A percentile compares a stretch with the other conserved stretches of the same genome.
These are phyloP conservation scores for Myanophis thanlyinensis DNA, from an alignment of 2,113 vertebrate species.

Conservation along the genomic window DNA sequence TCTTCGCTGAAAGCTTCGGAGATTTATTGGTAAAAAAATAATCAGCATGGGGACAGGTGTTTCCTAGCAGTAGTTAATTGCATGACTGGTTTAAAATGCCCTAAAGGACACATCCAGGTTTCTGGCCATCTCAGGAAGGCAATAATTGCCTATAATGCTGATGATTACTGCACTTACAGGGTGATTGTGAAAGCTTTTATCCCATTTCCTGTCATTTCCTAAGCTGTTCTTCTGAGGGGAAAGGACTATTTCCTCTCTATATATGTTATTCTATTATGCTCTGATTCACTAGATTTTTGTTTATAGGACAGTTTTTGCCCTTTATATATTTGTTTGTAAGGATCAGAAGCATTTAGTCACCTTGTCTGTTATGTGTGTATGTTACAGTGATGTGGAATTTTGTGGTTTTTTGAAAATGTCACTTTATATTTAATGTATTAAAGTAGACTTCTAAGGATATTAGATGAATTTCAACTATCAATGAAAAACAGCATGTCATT, in stretches of 20 bases:
- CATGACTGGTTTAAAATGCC: constrained; percentile 20
- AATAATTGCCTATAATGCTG: constrained; percentile 10
- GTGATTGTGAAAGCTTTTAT: constrained; percentile 6
- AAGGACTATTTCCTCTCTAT: not conserved
- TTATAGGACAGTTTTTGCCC: not conserved
- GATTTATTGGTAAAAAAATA: not conserved
- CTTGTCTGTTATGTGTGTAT: not conserved
- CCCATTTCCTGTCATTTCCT: too few relatives aligned
- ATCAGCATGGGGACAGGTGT: not conserved
- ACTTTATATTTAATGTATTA: not conserved
- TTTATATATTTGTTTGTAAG: not conserved
- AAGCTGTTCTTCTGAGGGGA: not conserved
- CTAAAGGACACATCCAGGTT: not conserved
- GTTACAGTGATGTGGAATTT: not conserved
- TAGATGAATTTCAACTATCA: not conserved
- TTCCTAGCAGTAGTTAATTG: constrained; percentile 19
- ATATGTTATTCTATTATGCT: not conserved
- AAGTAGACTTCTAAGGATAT: not conserved
- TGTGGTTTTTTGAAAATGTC: not conserved
- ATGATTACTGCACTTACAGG: not conserved
- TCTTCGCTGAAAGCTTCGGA: not conserved
- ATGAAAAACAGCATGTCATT: not conserved
- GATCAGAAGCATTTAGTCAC: not conserved
- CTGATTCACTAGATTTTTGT: not conserved
- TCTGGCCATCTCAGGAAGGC: not conserved